Percentiles rank a stretch among this genome's conserved stretches.
Conservation (phyloP, 2,113 vertebrate genomes). For the Gasterosteus aculeatus region DNA sequence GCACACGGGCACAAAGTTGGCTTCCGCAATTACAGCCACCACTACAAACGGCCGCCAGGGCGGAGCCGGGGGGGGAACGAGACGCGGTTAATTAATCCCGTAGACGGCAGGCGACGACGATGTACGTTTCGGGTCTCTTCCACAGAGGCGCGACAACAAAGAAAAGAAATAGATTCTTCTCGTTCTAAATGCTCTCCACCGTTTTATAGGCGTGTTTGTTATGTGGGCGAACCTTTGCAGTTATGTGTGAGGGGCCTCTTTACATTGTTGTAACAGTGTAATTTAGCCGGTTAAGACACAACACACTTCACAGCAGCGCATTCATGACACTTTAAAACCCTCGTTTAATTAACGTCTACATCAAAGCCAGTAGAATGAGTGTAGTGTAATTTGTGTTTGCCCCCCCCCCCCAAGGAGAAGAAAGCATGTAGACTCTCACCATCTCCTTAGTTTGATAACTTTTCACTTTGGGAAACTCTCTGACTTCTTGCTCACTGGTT, state of each 20-base stretch:
- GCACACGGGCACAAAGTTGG: slow-evolving; percentile 41
- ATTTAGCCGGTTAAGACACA: slow-evolving; percentile 10
- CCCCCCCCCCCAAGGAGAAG: background rate
- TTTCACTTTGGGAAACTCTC: too few relatives aligned
- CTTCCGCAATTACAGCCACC: slow-evolving; percentile 65
- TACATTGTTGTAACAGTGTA: slow-evolving; percentile 1
- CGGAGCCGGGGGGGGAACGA: slow-evolving; percentile 58
- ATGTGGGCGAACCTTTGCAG: slow-evolving; percentile 1
- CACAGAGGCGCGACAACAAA: background rate
- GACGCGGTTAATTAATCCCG: slow-evolving; percentile 71
- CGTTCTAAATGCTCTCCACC: background rate
- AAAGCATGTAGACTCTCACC: background rate
- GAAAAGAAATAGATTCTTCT: background rate
- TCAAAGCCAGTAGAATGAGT: slow-evolving; percentile 39
- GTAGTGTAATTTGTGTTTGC: slow-evolving; percentile 19
- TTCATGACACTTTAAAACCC: background rate
- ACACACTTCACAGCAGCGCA: background rate
- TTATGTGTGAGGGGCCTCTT: background rate
- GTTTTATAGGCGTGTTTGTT: background rate
- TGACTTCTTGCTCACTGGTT: background rate
- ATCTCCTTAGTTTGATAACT: background rate
- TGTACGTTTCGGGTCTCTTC: slow-evolving; percentile 23
- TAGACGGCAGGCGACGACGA: slow-evolving; percentile 52
- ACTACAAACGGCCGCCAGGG: slow-evolving; percentile 71
- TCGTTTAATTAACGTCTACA: slow-evolving; percentile 18